Evolutionary conservation across 2,113 vertebrate genomes (phyloP).

Genomic region (Psettodes erumei): DNA sequence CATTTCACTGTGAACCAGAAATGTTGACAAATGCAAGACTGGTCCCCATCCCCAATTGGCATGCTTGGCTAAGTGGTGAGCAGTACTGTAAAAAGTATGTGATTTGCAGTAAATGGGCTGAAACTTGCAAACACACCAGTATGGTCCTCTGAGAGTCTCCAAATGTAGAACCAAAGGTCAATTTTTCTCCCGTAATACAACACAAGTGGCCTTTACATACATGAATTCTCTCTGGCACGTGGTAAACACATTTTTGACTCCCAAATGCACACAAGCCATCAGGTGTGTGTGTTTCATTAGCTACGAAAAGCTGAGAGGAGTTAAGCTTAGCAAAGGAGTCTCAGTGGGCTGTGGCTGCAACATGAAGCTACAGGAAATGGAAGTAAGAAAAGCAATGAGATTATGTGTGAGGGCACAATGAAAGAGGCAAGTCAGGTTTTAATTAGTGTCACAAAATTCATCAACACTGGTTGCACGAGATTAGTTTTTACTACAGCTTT

Average conservation of each 20-base stretch:
- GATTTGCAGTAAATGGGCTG: slow-evolving; percentile 38
- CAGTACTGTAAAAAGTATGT: slow-evolving; percentile 21
- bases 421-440: slow-evolving; percentile 42
- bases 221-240: slow-evolving; percentile 24
- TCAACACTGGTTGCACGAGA: not conserved
- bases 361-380: slow-evolving; percentile 62
- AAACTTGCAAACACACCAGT: slow-evolving; percentile 29
- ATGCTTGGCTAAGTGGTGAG: not conserved
- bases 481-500: not conserved
- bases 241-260: slow-evolving; percentile 59
- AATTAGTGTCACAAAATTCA: slow-evolving; percentile 36
- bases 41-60: not conserved
- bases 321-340: slow-evolving; percentile 46
- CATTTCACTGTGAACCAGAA: not conserved
- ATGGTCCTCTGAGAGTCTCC: slow-evolving; percentile 13
- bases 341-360: slow-evolving; percentile 62
- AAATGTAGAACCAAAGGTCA: slow-evolving; percentile 43
- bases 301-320: slow-evolving; percentile 36
- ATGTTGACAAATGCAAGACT: not conserved
- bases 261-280: slow-evolving; percentile 50
- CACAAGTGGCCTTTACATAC: slow-evolving; percentile 58
- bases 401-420: slow-evolving; percentile 50
- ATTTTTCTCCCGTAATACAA: slow-evolving; percentile 14
- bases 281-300: slow-evolving; percentile 77
- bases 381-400: slow-evolving; percentile 53